These are phyloP conservation scores for Philonicus albiceps DNA, from an alignment of 2,888 invertebrate genomes.

Conservation along the genomic window DNA sequence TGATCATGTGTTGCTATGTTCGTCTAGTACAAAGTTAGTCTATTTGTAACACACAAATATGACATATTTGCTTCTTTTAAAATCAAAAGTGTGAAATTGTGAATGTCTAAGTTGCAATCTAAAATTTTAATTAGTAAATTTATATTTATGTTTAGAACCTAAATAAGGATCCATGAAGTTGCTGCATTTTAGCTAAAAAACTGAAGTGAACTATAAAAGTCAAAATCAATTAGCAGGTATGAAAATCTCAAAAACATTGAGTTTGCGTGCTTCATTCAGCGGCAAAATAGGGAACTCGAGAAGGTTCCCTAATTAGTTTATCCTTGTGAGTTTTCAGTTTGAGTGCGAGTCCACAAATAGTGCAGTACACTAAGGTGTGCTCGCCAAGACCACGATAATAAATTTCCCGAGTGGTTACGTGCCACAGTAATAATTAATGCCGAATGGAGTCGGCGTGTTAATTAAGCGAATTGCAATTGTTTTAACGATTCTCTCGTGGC, in stretches of 20 bases:
- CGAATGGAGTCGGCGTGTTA: conserved; percentile 2
- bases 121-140: background rate
- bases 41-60: too few relatives aligned
- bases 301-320: conserved; percentile 19
- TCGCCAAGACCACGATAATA: background rate
- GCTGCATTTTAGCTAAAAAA: background rate
- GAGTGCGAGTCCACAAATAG: background rate
- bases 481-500: background rate
- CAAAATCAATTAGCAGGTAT: background rate
- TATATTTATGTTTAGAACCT: background rate
- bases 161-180: background rate
- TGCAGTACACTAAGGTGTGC: background rate
- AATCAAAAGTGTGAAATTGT: background rate
- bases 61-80: too few relatives aligned
- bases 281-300: background rate
- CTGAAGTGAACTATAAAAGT: background rate
- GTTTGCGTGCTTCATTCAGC: background rate
- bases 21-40: too few relatives aligned
- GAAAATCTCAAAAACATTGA: background rate
- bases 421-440: conserved; percentile 27
- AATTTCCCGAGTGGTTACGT: background rate
- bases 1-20: too few relatives aligned
- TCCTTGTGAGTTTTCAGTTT: conserved; percentile 5
- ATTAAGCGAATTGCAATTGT: conserved; percentile 10
- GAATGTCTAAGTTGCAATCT: background rate